phyloP scores from a whole-genome alignment of 2,888 invertebrate species.

The Rhaphigaster nebulosa region DNA sequence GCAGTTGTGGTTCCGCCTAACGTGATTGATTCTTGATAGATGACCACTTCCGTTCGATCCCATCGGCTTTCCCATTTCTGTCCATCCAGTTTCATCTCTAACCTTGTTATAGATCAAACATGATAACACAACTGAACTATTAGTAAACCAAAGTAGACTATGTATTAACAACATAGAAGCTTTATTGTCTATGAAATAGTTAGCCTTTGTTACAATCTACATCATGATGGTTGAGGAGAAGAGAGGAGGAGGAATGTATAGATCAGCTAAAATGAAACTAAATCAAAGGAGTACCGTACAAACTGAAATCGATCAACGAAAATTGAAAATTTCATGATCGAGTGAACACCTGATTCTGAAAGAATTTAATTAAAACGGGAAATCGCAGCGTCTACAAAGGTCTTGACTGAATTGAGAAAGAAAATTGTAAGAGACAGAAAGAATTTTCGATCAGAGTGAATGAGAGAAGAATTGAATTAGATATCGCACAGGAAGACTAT shows the following conservation, averaged over 20 bases:
- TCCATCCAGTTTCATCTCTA: background rate
- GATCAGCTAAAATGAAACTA: background rate
- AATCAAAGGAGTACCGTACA: background rate
- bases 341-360: background rate
- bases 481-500: background rate
- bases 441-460: background rate
- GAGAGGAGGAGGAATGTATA: background rate
- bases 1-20: background rate
- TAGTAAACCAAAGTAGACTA: background rate
- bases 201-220: background rate
- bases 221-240: background rate
- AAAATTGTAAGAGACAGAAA: background rate
- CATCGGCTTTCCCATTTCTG: background rate
- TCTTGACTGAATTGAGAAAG: background rate
- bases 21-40: constrained; percentile 34
- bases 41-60: constrained; percentile 5
- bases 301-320: background rate
- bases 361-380: background rate
- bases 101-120: background rate
- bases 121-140: background rate
- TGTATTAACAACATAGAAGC: background rate
- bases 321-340: background rate
- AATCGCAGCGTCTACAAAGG: background rate
- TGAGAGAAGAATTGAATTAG: background rate
- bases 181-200: no score